Evolutionary conservation across 2,113 vertebrate species (phyloP), one percentile per base, ranked within the genome.

Genomic region (Gallinago jamesoni): DNA sequence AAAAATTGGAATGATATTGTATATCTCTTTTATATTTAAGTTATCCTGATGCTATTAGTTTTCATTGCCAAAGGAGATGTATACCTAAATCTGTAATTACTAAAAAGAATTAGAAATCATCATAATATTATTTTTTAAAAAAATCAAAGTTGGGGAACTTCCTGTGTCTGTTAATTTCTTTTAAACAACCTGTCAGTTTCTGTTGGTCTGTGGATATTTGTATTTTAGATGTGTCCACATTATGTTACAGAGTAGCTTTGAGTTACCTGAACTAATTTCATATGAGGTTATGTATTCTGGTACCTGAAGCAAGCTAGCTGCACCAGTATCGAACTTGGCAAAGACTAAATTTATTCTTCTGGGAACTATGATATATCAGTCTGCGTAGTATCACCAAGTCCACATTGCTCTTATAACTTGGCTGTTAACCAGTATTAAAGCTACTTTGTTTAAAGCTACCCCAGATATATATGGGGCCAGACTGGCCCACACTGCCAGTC

Each of bases 381-480:
- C 52, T 72, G 33, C 31, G 15, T 5, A 28, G 37, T 19, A 33
- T 22, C 60, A 37, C n/a, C 23, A 56, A 43, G n/a, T 67, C 24
- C 33, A 27, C 28, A 3, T 7, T 55, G 57, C 28, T 72, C 14
- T 39, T 68, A 0, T 19, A 23, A 21, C n/a, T 37, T 59, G 64
- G 35, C 39, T 73, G 55, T 47, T 62, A 39, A 33, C 10, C 41
- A 35, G 35, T 55, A 21, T 39, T 94, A 56, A 50, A 66, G 27
- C 14, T 66, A 18, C n/a, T 77, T 78, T 67, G 15, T 41, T 66
- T 84, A 78, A 67, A 73, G 13, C 62, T 89, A 48, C 6, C 10
- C 33, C 1, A 0, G 53, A 55, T 52, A 4, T 5, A 24, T n/a
- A 5, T 28, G 13, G n/a, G n/a, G n/a, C n/a, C n/a, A n/a, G n/a